phyloP scores from a whole-genome alignment of 2,888 invertebrate genomes.

The Hartigia nigra region DNA sequence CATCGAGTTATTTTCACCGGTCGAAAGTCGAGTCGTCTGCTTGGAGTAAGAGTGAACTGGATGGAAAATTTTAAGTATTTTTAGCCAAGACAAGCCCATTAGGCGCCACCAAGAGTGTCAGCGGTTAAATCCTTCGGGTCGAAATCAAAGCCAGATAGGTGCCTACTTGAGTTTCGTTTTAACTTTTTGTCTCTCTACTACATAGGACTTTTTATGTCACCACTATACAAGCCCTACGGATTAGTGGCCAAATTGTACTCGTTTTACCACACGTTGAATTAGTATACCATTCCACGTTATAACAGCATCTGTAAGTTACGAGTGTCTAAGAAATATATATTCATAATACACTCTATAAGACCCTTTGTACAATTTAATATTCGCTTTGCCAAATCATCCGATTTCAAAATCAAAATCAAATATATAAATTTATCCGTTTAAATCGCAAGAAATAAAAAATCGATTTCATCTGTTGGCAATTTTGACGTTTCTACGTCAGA shows the following conservation, averaged over 20 bases:
- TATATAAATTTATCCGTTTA: neutral
- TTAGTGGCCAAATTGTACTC: neutral
- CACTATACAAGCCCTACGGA: neutral
- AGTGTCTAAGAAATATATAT: neutral
- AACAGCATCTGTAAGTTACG: neutral
- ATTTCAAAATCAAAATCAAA: neutral
- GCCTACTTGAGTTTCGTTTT: slow-evolving; percentile 9
- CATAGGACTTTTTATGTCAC: neutral
- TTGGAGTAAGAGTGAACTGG: slow-evolving; percentile 22
- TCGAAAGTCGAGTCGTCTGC: slow-evolving; percentile 44
- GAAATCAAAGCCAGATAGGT: slow-evolving; percentile 41
- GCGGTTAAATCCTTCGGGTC: slow-evolving; percentile 42
- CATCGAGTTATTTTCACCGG: slow-evolving; percentile 44
- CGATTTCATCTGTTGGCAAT: neutral
- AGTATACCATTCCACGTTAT: neutral
- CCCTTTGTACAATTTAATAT: neutral
- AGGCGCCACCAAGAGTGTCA: slow-evolving; percentile 45
- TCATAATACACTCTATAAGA: neutral
- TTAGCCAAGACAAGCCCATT: slow-evolving; percentile 51
- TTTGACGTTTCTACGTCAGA: neutral
- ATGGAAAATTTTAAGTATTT: slow-evolving; percentile 52
- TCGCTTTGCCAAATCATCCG: neutral
- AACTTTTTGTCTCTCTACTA: slow-evolving; percentile 2
- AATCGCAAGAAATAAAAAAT: neutral
- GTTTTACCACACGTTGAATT: neutral